A percentile compares a stretch with the other conserved stretches of the same genome.
phyloP scores from a whole-genome alignment of 2,797 vertebrate species.

The Epinephelus coioides region DNA sequence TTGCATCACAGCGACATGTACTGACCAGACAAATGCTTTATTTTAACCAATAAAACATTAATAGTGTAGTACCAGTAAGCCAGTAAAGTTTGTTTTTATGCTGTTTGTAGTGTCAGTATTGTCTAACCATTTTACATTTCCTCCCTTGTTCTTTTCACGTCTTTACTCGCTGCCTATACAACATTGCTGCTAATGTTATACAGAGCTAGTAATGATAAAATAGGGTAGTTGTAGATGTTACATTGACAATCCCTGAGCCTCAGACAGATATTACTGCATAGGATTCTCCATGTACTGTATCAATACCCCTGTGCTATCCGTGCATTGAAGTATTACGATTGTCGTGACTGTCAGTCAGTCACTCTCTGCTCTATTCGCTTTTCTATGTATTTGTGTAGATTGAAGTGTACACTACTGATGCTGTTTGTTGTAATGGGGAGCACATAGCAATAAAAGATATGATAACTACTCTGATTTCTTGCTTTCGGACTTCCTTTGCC shows the following conservation, averaged over 20 bases:
- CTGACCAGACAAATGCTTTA: conserved; percentile 66
- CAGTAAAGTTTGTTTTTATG: conserved; percentile 50
- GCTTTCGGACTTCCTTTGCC: neutral
- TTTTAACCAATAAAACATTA: conserved; percentile 68
- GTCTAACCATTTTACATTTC: conserved; percentile 55
- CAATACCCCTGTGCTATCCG: conserved; percentile 55
- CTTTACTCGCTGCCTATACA: conserved; percentile 79
- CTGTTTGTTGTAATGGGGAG: conserved; percentile 93
- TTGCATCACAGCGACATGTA: conserved; percentile 48
- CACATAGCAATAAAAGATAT: conserved; percentile 92
- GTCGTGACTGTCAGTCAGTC: conserved; percentile 53
- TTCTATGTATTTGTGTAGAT: conserved; percentile 84
- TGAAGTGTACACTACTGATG: conserved; percentile 94
- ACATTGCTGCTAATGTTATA: conserved; percentile 84
- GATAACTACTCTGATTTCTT: conserved; percentile 56
- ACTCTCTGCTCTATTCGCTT: conserved; percentile 79
- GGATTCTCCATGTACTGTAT: conserved; percentile 74
- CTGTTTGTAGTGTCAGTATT: conserved; percentile 63
- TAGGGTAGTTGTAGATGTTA: conserved; percentile 74
- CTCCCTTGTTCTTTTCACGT: conserved; percentile 51
- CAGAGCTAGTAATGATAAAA: conserved; percentile 79
- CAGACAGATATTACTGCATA: conserved; percentile 82
- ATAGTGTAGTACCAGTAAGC: conserved; percentile 55
- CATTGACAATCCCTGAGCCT: conserved; percentile 87
- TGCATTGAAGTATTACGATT: conserved; percentile 66